Percentiles rank a stretch among this genome's conserved stretches.
phyloP scores from a whole-genome alignment of 2,888 invertebrate species.

The Vanessa cardui region DNA sequence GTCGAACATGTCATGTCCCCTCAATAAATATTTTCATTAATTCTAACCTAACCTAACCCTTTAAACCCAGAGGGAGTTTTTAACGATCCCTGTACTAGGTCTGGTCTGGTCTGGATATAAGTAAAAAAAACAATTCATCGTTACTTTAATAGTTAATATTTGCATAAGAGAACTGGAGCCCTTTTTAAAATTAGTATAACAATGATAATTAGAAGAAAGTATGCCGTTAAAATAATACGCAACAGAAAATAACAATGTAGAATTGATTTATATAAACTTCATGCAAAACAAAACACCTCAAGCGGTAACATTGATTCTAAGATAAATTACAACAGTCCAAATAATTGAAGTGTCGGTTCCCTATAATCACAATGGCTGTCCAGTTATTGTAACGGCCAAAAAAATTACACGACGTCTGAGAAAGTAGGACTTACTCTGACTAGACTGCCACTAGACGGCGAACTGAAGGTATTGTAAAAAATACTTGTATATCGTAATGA shows the following conservation, averaged over 20 bases:
- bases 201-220: constrained; percentile 7
- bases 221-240: not conserved
- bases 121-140: too few species aligned
- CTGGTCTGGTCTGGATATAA: too few species aligned
- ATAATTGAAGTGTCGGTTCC: constrained; percentile 64
- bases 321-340: constrained; percentile 57
- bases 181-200: too few species aligned
- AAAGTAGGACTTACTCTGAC: constrained; percentile 76
- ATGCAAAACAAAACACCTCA: constrained; percentile 13
- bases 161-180: too few species aligned
- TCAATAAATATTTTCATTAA: too few species aligned
- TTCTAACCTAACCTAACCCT: too few species aligned
- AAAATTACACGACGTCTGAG: constrained; percentile 66
- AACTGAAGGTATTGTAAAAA: not conserved
- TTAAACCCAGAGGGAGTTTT: too few species aligned
- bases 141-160: too few species aligned
- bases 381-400: constrained; percentile 65
- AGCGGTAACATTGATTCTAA: constrained; percentile 35
- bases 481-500: not conserved
- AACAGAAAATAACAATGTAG: constrained; percentile 19
- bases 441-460: constrained; percentile 73
- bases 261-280: constrained; percentile 30
- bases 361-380: constrained; percentile 64
- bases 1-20: too few species aligned
- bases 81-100: too few species aligned